phyloP scores from a whole-genome alignment of 1,140 invertebrate species.

The Hirudo medicinalis region DNA sequence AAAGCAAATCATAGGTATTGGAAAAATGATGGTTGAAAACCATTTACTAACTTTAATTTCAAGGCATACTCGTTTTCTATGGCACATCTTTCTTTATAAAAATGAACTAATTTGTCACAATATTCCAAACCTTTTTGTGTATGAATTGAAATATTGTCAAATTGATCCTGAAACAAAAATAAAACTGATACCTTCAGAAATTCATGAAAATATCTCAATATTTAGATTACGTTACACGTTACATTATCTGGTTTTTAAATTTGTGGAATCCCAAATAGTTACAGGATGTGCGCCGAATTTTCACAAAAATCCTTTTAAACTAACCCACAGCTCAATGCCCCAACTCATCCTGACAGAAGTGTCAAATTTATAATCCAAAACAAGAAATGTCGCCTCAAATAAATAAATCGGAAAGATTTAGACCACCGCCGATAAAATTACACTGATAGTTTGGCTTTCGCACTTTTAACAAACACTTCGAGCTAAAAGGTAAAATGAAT shows the following conservation, averaged over 20 bases:
- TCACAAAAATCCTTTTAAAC: neutral
- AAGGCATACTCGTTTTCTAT: conserved; percentile 92
- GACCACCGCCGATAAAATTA: no score
- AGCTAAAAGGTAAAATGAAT: no score
- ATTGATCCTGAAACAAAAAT: conserved; percentile 68
- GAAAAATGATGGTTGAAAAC: conserved; percentile 3
- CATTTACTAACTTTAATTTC: conserved; percentile 66
- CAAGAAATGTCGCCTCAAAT: no score
- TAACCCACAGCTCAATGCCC: conserved; percentile 6
- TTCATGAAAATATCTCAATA: neutral
- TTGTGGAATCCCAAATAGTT: neutral
- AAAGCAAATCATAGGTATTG: no score
- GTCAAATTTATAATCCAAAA: no score
- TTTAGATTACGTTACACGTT: neutral
- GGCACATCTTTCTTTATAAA: conserved; percentile 76
- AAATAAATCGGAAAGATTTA: no score
- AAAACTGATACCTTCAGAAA: neutral
- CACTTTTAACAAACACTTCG: no score
- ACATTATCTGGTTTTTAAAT: neutral
- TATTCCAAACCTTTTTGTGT: conserved; percentile 95
- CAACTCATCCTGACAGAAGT: neutral
- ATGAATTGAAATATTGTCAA: conserved; percentile 82
- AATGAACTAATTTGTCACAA: conserved; percentile 83
- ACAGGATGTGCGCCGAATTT: neutral
- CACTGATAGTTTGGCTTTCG: no score